Conservation (phyloP, 1,140 invertebrate genomes). For the Brachionus sp. region DNA sequence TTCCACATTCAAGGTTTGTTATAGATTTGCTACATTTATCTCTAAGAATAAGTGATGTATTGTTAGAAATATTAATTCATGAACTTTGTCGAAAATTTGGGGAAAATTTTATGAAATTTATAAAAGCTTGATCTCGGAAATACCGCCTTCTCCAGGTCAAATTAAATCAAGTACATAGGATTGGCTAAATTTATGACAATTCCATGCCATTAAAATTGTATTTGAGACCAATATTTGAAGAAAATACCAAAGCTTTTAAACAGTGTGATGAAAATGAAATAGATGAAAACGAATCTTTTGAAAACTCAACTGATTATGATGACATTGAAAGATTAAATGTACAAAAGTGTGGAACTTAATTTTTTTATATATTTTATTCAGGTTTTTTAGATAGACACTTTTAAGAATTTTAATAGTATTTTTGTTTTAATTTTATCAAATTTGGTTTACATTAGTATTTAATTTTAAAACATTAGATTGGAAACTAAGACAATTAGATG, state of each 20-base stretch:
- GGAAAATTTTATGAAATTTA: too few species aligned
- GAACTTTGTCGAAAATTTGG: not conserved
- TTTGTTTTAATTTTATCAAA: too few species aligned
- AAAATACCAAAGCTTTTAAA: not conserved
- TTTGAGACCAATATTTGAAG: not conserved
- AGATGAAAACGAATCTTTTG: not conserved
- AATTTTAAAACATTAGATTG: too few species aligned
- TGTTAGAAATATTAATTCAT: not conserved
- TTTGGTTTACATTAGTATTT: too few species aligned
- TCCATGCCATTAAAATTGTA: not conserved
- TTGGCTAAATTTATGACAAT: not conserved
- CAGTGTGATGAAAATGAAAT: not conserved
- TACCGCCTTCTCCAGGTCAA: too few species aligned
- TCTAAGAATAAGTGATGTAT: not conserved
- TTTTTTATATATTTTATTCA: not conserved
- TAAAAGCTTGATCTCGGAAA: too few species aligned
- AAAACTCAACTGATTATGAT: not conserved
- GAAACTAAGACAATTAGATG: too few species aligned
- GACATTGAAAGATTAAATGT: not conserved
- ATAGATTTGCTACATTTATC: not conserved
- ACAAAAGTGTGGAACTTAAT: not conserved
- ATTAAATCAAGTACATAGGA: too few species aligned
- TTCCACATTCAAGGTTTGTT: not conserved
- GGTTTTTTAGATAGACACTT: too few species aligned
- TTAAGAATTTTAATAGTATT: too few species aligned